Evolutionary conservation across 2,888 invertebrate species (phyloP).

Genomic region (Tachina grossa): DNA sequence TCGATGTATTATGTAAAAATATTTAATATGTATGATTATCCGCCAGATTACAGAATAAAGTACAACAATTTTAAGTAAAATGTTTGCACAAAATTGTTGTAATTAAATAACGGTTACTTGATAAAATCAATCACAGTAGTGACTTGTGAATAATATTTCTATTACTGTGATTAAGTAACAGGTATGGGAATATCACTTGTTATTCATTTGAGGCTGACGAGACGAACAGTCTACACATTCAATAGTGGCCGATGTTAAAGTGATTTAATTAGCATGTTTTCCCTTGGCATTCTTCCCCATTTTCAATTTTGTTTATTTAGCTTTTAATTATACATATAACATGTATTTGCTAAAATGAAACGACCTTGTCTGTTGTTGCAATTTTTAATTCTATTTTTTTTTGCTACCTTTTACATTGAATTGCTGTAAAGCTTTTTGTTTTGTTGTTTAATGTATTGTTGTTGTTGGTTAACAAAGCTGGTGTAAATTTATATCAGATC

Average conservation of each 20-base stretch:
- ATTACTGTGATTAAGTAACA: not conserved
- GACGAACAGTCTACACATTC: no score
- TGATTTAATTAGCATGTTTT: no score
- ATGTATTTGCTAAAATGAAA: slow-evolving; percentile 52
- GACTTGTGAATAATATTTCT: no score
- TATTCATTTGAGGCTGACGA: not conserved
- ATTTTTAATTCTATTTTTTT: slow-evolving; percentile 55
- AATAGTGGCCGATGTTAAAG: no score
- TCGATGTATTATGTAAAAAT: no score
- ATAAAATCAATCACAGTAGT: no score
- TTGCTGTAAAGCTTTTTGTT: slow-evolving; percentile 16
- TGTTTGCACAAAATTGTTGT: no score
- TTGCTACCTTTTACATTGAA: slow-evolving; percentile 23
- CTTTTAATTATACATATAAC: slow-evolving; percentile 40
- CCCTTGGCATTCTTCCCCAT: slow-evolving; percentile 37
- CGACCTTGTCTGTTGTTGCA: slow-evolving; percentile 64
- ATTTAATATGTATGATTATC: no score
- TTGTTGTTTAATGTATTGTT: slow-evolving; percentile 6
- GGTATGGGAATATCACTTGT: not conserved
- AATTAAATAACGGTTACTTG: no score
- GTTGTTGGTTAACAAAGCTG: slow-evolving; percentile 37
- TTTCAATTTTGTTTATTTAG: not conserved
- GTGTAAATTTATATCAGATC: slow-evolving; percentile 62
- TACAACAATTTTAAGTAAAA: no score
- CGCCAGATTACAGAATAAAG: no score